A percentile compares a stretch with the other conserved stretches of the same genome.
Evolutionary conservation across 2,113 vertebrate genomes (phyloP).

Genomic region (Neotoma lepida): DNA sequence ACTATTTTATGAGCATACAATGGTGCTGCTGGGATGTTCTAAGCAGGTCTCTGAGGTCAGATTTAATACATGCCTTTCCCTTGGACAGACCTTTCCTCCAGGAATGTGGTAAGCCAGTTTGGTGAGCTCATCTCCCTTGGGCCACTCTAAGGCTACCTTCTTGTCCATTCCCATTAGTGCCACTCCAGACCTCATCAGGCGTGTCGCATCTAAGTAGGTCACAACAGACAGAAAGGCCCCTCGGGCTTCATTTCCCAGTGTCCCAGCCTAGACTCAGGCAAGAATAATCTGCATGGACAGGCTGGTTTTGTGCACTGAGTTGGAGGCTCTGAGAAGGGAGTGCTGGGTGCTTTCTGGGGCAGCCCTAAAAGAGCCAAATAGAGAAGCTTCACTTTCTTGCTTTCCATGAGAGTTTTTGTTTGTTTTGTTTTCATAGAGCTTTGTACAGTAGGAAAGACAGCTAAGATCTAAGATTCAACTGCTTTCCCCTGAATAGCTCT

Average conservation of each 20-base stretch:
- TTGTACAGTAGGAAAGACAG: background rate
- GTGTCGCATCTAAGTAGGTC: conserved; percentile 76
- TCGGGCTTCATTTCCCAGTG: conserved; percentile 24
- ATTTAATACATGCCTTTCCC: background rate
- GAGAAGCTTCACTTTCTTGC: background rate
- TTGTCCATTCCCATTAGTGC: conserved; percentile 57
- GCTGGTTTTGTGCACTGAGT: background rate
- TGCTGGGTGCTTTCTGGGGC: background rate
- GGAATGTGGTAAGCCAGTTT: conserved; percentile 1
- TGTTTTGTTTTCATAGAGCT: background rate
- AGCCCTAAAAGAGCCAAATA: background rate
- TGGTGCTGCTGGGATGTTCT: background rate
- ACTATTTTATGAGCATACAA: background rate
- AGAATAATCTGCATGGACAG: background rate
- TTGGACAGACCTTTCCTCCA: conserved; percentile 15
- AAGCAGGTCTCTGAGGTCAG: background rate
- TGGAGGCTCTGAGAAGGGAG: too few species aligned
- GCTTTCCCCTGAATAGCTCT: background rate
- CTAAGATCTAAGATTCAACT: background rate
- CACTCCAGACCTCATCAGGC: background rate
- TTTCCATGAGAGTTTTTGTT: background rate
- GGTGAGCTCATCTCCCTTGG: conserved; percentile 53
- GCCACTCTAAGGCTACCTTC: background rate
- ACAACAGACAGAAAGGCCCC: conserved; percentile 43
- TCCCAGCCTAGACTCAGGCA: background rate